These are phyloP conservation scores for Arnoldichthys spilopterus DNA, from an alignment of 2,797 vertebrate species.

Conservation along the genomic window DNA sequence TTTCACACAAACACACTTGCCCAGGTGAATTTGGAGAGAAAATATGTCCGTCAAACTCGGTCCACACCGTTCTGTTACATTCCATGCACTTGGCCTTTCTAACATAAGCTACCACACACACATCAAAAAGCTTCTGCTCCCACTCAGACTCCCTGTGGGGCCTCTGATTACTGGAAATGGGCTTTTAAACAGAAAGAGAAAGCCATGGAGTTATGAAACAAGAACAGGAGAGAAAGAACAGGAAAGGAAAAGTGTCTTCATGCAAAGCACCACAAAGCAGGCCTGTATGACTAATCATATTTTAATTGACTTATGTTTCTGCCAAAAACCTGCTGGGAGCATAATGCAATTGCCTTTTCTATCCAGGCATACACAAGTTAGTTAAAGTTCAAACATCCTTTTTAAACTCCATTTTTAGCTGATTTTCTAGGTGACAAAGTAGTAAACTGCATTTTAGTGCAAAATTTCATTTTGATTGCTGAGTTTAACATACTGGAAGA, in stretches of 20 bases:
- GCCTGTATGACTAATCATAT: background rate
- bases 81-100: constrained; percentile 24
- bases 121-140: constrained; percentile 1
- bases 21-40: background rate
- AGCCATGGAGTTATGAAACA: background rate
- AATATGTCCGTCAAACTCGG: background rate
- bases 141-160: background rate
- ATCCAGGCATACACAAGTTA: no score
- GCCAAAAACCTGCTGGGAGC: no score
- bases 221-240: background rate
- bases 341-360: no score
- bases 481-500: no score
- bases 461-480: no score
- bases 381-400: no score
- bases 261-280: background rate
- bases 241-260: background rate
- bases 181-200: background rate
- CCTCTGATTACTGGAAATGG: constrained; percentile 8
- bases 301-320: background rate
- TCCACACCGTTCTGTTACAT: constrained; percentile 37
- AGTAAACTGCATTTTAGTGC: no score
- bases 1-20: background rate
- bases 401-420: no score
- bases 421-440: no score
- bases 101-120: background rate